These are phyloP conservation scores for Iguana delicatissima DNA, from an alignment of 2,797 vertebrate species.

Conservation along the genomic window DNA sequence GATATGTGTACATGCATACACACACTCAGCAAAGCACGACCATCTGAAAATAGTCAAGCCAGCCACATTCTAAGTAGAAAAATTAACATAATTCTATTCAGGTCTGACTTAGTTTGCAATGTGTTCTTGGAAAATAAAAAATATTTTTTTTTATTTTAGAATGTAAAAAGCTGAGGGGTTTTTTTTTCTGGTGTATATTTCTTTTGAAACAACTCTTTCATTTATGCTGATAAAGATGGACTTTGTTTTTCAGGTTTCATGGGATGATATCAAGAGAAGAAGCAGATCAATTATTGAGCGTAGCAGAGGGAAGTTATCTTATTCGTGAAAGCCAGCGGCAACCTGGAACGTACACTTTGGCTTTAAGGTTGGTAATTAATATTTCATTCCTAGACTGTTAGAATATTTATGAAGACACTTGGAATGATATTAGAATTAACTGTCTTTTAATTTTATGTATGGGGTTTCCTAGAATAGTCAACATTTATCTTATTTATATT, in stretches of 20 bases:
- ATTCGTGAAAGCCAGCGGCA: slow-evolving; percentile 99
- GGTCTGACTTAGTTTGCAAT: neutral
- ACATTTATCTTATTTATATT: slow-evolving; percentile 65
- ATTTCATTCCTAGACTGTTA: slow-evolving; percentile 61
- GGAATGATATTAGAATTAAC: slow-evolving; percentile 59
- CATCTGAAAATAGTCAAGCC: slow-evolving; percentile 40
- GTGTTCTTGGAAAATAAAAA: slow-evolving; percentile 48
- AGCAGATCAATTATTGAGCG: slow-evolving; percentile 93
- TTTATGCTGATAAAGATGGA: slow-evolving; percentile 23
- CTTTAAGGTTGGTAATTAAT: slow-evolving; percentile 88
- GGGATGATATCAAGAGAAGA: slow-evolving; percentile 99
- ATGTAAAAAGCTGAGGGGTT: slow-evolving; percentile 35
- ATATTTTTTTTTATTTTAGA: slow-evolving; percentile 36
- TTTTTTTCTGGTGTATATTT: slow-evolving; percentile 39
- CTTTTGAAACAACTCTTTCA: slow-evolving; percentile 38
- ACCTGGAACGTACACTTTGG: slow-evolving; percentile 96
- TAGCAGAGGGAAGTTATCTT: slow-evolving; percentile 97
- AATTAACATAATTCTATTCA: slow-evolving; percentile 51
- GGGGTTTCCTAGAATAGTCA: slow-evolving; percentile 51
- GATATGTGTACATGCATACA: slow-evolving; percentile 26
- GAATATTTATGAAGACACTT: slow-evolving; percentile 68
- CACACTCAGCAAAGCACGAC: neutral
- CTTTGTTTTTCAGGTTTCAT: slow-evolving; percentile 87
- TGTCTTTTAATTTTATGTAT: slow-evolving; percentile 36
- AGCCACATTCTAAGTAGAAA: slow-evolving; percentile 39